Conservation (phyloP, 2,797 vertebrate species). For the Halcyon smyrnensis region DNA sequence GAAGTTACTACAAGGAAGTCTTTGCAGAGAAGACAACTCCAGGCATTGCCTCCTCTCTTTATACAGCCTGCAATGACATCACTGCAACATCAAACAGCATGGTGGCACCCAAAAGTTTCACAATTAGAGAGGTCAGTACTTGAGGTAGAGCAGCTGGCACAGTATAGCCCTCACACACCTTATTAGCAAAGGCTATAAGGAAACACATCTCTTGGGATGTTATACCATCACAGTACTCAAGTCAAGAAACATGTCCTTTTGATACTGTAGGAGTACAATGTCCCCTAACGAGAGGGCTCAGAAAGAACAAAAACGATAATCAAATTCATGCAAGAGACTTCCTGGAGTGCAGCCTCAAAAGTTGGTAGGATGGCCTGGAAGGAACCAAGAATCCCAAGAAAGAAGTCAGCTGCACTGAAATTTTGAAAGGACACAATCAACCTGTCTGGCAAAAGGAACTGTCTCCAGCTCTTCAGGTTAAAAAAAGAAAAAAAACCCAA, state of each 20-base stretch:
- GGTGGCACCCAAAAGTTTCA: not conserved
- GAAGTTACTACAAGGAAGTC: not conserved
- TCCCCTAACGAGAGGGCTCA: not conserved
- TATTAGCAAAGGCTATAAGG: not conserved
- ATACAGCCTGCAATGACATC: not conserved
- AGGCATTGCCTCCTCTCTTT: rapidly evolving
- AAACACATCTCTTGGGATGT: not conserved
- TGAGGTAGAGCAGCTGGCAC: not conserved
- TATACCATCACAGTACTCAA: not conserved
- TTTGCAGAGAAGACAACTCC: too few relatives aligned
- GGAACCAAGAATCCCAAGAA: not conserved
- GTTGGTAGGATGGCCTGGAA: not conserved
- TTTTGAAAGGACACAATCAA: not conserved
- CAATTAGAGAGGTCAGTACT: not conserved
- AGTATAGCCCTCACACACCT: not conserved
- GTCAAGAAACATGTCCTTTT: not conserved
- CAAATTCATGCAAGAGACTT: not conserved
- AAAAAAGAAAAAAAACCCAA: not conserved
- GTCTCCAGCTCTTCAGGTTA: not conserved
- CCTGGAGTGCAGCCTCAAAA: not conserved
- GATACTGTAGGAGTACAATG: not conserved
- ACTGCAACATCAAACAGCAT: not conserved
- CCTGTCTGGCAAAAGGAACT: not conserved
- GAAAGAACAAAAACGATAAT: not conserved
- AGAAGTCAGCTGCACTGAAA: not conserved